Percentiles rank a stretch among this genome's conserved stretches.
Conservation (phyloP, 2,113 vertebrate genomes). For the Mirza zaza region DNA sequence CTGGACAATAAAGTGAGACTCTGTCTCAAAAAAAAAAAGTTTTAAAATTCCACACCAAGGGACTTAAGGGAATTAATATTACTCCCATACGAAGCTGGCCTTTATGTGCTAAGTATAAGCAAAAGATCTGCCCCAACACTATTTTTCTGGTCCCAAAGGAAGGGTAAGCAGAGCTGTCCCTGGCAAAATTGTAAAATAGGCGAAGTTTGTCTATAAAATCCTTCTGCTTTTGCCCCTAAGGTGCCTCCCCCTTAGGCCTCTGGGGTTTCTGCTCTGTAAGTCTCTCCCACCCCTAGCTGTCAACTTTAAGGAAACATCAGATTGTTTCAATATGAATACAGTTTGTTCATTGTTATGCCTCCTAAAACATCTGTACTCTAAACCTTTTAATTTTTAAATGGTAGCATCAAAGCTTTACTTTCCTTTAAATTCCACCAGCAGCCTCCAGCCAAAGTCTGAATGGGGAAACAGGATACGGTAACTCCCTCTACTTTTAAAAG, state of each 20-base stretch:
- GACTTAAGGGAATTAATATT: neutral
- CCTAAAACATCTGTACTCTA: neutral
- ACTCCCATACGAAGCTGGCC: neutral
- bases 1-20: too few species aligned
- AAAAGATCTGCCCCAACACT: neutral
- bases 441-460: neutral
- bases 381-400: slow-evolving; percentile 41
- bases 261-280: neutral
- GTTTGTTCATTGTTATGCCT: neutral
- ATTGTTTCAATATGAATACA: neutral
- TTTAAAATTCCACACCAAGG: neutral
- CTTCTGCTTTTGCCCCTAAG: neutral
- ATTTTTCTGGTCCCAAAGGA: neutral
- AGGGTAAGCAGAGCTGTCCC: neutral
- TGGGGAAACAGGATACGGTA: neutral
- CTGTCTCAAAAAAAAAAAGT: too few species aligned
- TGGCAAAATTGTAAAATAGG: neutral
- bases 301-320: neutral
- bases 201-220: neutral
- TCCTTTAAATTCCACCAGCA: neutral
- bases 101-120: neutral
- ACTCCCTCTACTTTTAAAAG: neutral
- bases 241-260: neutral
- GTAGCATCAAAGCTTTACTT: neutral
- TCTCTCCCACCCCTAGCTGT: neutral